Evolutionary conservation across 2,797 vertebrate species (phyloP).

Genomic region (Melopsittacus undulatus): DNA sequence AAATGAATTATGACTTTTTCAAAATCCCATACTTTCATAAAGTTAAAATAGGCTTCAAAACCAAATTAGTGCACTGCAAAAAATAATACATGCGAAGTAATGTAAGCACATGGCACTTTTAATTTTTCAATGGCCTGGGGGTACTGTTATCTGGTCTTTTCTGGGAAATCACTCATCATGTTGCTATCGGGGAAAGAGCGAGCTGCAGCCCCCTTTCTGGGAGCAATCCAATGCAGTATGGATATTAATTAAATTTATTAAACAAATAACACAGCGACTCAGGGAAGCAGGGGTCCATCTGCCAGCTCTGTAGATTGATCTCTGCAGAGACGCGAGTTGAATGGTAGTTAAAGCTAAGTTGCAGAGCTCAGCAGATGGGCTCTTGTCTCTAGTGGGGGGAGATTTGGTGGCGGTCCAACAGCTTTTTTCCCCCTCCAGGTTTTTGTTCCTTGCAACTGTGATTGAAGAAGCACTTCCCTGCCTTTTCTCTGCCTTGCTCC

Average conservation of each 20-base stretch:
- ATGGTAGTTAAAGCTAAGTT: constrained; percentile 83
- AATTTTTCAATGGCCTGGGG: constrained; percentile 76
- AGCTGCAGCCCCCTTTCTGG: constrained; percentile 77
- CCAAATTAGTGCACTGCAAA: constrained; percentile 55
- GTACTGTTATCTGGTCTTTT: constrained; percentile 79
- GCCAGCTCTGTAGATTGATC: constrained; percentile 82
- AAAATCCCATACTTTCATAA: constrained; percentile 17
- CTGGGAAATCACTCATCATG: constrained; percentile 81
- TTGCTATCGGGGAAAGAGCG: constrained; percentile 74
- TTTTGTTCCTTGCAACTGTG: constrained; percentile 83
- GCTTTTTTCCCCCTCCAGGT: constrained; percentile 84
- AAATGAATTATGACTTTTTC: constrained; percentile 24
- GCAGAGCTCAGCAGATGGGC: constrained; percentile 90
- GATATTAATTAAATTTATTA: constrained; percentile 96
- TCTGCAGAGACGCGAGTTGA: constrained; percentile 83
- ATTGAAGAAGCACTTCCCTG: constrained; percentile 78
- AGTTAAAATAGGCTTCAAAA: constrained; percentile 62
- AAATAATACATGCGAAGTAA: constrained; percentile 76
- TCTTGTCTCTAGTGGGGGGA: constrained; percentile 82
- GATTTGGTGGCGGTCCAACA: constrained; percentile 86
- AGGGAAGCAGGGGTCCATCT: constrained; percentile 87
- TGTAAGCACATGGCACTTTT: constrained; percentile 78
- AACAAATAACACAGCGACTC: constrained; percentile 89
- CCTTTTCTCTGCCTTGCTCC: constrained; percentile 79
- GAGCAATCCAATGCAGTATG: constrained; percentile 82